phyloP scores from a whole-genome alignment of 2,888 invertebrate species.

The Nephrotoma guestfalica region DNA sequence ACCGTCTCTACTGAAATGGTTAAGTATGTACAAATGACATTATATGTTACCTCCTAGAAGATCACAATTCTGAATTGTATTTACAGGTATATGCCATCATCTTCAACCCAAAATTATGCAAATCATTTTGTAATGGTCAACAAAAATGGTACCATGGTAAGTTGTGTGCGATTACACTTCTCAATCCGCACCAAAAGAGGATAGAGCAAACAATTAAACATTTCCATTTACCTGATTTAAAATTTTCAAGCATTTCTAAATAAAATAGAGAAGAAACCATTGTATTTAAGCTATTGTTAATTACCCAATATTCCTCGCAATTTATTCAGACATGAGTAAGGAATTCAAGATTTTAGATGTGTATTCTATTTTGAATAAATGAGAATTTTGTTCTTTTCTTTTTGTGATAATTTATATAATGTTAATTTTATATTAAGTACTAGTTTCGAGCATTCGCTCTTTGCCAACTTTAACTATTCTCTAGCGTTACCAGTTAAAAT shows the following conservation, averaged over 20 bases:
- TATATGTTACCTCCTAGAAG: neutral
- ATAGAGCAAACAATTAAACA: neutral
- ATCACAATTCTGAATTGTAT: neutral
- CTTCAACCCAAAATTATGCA: neutral
- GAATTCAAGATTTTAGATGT: too few relatives aligned
- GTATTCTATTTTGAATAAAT: too few relatives aligned
- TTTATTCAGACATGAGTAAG: too few relatives aligned
- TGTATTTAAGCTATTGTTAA: neutral
- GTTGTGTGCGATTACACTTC: neutral
- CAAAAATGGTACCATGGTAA: neutral
- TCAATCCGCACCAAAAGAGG: neutral
- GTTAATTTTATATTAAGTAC: too few relatives aligned
- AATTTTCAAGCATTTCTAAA: too few relatives aligned
- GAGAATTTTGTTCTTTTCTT: too few relatives aligned
- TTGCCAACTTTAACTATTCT: too few relatives aligned
- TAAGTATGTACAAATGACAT: neutral
- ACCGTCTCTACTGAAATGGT: neutral
- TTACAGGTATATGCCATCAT: neutral
- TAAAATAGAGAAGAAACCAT: neutral
- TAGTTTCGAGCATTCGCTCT: too few relatives aligned
- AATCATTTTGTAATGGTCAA: neutral
- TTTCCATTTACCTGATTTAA: too few relatives aligned
- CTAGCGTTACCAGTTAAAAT: too few relatives aligned
- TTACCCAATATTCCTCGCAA: too few relatives aligned
- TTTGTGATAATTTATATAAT: too few relatives aligned